phyloP scores from a whole-genome alignment of 2,113 vertebrate species.

The Ahaetulla prasina region DNA sequence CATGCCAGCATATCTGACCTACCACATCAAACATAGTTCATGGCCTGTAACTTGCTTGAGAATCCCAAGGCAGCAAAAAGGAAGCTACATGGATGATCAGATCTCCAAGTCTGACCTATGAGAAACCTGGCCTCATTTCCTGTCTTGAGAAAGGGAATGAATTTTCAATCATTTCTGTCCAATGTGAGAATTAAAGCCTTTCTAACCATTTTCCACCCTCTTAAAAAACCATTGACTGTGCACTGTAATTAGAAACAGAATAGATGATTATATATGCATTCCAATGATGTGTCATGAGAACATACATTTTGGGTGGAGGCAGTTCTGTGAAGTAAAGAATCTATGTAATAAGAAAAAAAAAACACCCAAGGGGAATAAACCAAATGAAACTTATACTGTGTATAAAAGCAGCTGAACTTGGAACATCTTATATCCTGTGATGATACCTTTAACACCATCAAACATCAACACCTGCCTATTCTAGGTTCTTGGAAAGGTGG shows the following conservation, averaged over 20 bases:
- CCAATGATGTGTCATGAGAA: constrained; percentile 30
- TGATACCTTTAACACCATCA: not conserved
- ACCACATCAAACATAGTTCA: not conserved
- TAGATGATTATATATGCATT: constrained; percentile 23
- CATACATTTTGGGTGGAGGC: constrained; percentile 37
- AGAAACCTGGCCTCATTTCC: not conserved
- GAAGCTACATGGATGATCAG: not conserved
- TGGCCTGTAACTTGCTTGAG: not conserved
- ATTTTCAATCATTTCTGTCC: not conserved
- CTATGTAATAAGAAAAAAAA: constrained; percentile 11
- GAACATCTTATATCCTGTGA: not conserved
- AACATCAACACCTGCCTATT: not conserved
- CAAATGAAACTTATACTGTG: not conserved
- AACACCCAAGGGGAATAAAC: not conserved
- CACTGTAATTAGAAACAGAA: constrained; percentile 21
- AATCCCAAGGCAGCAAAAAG: not conserved
- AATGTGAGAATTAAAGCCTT: not conserved
- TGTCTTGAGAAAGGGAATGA: not conserved
- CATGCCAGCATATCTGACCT: not conserved
- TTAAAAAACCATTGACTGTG: not conserved
- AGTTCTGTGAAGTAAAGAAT: not conserved
- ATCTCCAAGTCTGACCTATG: not conserved
- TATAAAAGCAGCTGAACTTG: not conserved
- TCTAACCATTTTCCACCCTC: constrained; percentile 11
- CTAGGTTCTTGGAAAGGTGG: not conserved